phyloP scores from a whole-genome alignment of 1,140 invertebrate species.

The Eciton burchellii region DNA sequence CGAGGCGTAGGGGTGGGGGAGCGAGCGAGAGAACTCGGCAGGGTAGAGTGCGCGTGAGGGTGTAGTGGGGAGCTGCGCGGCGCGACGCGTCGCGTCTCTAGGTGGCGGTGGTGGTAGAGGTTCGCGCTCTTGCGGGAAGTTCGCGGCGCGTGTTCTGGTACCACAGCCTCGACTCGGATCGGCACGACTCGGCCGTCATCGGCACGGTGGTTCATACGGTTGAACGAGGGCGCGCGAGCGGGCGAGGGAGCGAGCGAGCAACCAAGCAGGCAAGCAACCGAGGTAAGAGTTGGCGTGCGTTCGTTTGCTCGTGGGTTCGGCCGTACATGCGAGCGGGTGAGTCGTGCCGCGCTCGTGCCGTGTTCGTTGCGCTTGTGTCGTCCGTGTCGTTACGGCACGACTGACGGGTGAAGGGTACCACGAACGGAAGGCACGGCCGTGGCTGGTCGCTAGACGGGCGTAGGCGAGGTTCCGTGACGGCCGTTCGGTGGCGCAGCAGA shows the following conservation, averaged over 20 bases:
- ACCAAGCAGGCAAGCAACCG: too few species aligned
- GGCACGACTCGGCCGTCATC: slow-evolving; percentile 28
- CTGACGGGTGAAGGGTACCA: slow-evolving; percentile 73
- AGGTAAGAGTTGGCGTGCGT: too few species aligned
- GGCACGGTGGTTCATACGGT: slow-evolving; percentile 74
- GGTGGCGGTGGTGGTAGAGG: slow-evolving; percentile 68
- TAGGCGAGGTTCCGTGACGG: slow-evolving; percentile 81
- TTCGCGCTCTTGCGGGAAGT: slow-evolving; percentile 64
- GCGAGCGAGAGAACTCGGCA: slow-evolving; percentile 54
- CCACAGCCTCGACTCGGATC: slow-evolving; percentile 14
- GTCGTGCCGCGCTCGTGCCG: slow-evolving; percentile 25
- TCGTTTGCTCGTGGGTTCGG: slow-evolving; percentile 12
- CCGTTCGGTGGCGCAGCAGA: slow-evolving; percentile 82
- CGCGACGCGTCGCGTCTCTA: slow-evolving; percentile 51
- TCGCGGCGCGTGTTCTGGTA: slow-evolving; percentile 51
- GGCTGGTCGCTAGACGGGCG: slow-evolving; percentile 76
- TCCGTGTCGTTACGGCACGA: slow-evolving; percentile 31
- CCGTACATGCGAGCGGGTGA: background rate
- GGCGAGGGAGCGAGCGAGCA: slow-evolving; percentile 41
- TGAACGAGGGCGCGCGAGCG: slow-evolving; percentile 80
- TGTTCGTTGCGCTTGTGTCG: slow-evolving; percentile 52
- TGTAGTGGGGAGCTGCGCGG: slow-evolving; percentile 63
- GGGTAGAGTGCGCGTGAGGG: slow-evolving; percentile 68
- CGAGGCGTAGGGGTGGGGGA: slow-evolving; percentile 65
- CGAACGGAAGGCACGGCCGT: slow-evolving; percentile 75